Evolutionary conservation across 2,797 vertebrate species (phyloP), one percentile per base, ranked within the genome.

Genomic region (Lithobates pipiens): DNA sequence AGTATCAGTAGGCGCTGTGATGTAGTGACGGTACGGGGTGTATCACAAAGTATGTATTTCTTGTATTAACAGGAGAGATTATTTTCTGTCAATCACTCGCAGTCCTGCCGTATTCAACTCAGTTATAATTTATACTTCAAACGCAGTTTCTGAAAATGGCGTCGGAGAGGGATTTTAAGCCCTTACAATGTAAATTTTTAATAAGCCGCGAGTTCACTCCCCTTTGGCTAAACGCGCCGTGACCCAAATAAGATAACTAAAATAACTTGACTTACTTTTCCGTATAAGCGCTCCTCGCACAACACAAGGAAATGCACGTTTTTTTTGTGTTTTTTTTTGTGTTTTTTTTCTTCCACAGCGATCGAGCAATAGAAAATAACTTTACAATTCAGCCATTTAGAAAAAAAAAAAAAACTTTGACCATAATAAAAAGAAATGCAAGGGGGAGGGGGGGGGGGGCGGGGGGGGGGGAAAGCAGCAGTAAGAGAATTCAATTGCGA

Each of bases 181-280:
- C 42, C 42, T 75, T 77, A 57, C 15, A 34, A 77, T 73, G 29
- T 65, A 7, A 25, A 42, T 90, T 85, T 88, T 89, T 89, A 85
- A 86, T 77, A 86, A 90, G 50, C 50, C 63, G 65, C 71, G 76
- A 85, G 89, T 81, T 87, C 39, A 63, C 83, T 89, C 67, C 77
- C 0, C 77, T 46, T 42, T 16, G 69, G 83, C 82, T 90, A 71
- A 83, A 85, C 89, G 69, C 54, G 5, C 74, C 5, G 0, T 86
- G 82, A 85, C 85, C 88, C 88, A 89, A 84, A 90, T 82, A 50
- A 61, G 46, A 39, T 16, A 61, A 23, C 21, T 16, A 46, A 50
- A 32, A 34, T 34, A 32, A 72, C 36, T 18, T 39, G 23, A 68
- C 77, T 39, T 21, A 18, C 29, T 21, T 39, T 54, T 57, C 29